Base-by-base conservation (phyloP, 1,140 invertebrate genomes). In the Helicoverpa armigera region DNA sequence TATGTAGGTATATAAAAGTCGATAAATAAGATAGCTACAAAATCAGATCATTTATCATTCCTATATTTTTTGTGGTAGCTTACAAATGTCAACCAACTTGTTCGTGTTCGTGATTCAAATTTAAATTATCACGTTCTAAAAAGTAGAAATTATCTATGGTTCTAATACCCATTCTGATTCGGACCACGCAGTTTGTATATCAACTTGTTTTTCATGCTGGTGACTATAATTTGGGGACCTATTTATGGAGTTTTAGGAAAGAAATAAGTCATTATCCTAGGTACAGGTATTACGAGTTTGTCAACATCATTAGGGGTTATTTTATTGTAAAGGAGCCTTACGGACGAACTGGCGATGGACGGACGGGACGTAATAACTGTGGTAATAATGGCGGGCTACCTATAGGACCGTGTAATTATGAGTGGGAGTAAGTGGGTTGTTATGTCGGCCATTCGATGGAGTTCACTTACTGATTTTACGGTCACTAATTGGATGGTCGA, bases 401-500 rank as follows among this genome's bases (percentile, higher is more conserved):
- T 35, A 35, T 7, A 35, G 35, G 3, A 35, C 53, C 14, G 5
- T n/a, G 2, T 56, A 60, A 3, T 14, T 23, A 11, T 23, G 14
- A 43, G n/a, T 67, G 29, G 31, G n/a, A n/a, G 61, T 65, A 43
- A 43, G 61, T 35, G 61, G 29, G 13, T 31, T 13, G 61, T 35
- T 63, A 35, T 67, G 43, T 48, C 35, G 60, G 60, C 12, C 35
- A 48, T 10, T 16, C n/a, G 63, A 48, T 67, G 63, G 63, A 11
- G 35, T 43, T 67, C 35, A 48, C 14, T 43, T 67, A 67, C 63
- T 35, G 35, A 48, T 67, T 67, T 31, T 67, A 16, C 16, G 16
- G 7, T n/a, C 63, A 10, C 7, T 67, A 67, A 67, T 67, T 67
- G 63, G 63, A 67, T 48, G 63, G 63, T 31, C 43, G 63, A 67